Evolutionary conservation across 2,888 invertebrate genomes (phyloP).

Genomic region (Serrognathus titanus): DNA sequence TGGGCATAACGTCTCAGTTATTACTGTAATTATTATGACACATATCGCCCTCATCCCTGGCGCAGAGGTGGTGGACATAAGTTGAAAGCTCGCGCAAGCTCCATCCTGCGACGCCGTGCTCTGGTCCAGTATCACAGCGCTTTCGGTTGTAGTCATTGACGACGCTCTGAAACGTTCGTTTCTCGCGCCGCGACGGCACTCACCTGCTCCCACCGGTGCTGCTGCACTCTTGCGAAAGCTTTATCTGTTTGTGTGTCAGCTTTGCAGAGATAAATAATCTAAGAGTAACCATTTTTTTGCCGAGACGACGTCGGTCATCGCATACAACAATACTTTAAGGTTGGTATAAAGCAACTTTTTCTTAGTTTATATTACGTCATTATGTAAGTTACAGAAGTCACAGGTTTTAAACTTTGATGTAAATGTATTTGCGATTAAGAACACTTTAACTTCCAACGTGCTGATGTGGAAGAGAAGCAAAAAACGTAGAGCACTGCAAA

Average conservation of each 20-base stretch:
- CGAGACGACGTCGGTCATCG: no score
- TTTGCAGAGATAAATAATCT: no score
- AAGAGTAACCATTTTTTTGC: no score
- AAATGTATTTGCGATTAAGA: no score
- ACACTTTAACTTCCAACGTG: no score
- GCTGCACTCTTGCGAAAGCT: background rate
- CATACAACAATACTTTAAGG: no score
- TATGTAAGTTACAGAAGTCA: no score
- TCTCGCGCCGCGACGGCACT: slow-evolving; percentile 12
- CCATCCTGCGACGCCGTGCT: slow-evolving; percentile 9
- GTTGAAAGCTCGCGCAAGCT: slow-evolving; percentile 12
- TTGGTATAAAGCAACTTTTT: no score
- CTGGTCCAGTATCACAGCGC: slow-evolving; percentile 33
- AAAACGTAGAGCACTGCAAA: no score
- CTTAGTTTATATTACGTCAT: no score
- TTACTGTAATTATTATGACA: background rate
- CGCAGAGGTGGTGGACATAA: background rate
- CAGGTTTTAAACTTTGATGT: no score
- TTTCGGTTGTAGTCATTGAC: slow-evolving; percentile 35
- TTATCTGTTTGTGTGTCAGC: background rate
- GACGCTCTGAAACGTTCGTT: slow-evolving; percentile 33
- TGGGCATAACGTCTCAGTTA: background rate
- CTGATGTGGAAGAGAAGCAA: no score
- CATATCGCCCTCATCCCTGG: background rate
- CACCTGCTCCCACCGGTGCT: background rate